A percentile compares a stretch with the other conserved stretches of the same genome.
Conservation (phyloP, 2,888 invertebrate genomes). For the Tipula lateralis region DNA sequence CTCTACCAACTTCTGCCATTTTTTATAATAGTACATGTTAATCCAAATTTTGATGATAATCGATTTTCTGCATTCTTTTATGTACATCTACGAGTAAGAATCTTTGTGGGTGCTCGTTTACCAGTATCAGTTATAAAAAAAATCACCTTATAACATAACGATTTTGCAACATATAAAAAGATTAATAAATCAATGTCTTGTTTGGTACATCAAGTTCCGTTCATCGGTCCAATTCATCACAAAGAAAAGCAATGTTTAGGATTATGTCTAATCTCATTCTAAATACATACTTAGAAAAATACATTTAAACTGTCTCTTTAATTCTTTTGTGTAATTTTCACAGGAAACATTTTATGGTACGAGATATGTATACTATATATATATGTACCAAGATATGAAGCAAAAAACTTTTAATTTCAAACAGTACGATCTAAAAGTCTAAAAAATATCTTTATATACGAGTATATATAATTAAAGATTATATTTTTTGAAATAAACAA, state of each 20-base stretch:
- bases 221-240: neutral
- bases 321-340: neutral
- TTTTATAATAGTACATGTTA: no score
- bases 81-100: no score
- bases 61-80: no score
- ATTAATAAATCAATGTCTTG: no score
- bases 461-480: slow-evolving; percentile 12
- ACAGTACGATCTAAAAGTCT: neutral
- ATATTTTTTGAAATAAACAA: neutral
- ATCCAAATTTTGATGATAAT: no score
- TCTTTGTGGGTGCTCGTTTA: no score
- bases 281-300: neutral
- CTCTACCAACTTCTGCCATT: no score
- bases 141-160: no score
- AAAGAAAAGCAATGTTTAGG: neutral
- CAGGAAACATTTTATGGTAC: neutral
- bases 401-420: neutral
- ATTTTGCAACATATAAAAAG: no score
- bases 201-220: neutral
- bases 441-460: neutral
- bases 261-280: neutral
- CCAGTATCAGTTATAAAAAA: no score
- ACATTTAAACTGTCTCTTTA: neutral
- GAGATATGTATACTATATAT: neutral
- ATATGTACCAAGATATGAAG: neutral